Evolutionary conservation across 2,797 vertebrate genomes (phyloP), one percentile per base, ranked within the genome.

Genomic region (Centropyge bicolor): DNA sequence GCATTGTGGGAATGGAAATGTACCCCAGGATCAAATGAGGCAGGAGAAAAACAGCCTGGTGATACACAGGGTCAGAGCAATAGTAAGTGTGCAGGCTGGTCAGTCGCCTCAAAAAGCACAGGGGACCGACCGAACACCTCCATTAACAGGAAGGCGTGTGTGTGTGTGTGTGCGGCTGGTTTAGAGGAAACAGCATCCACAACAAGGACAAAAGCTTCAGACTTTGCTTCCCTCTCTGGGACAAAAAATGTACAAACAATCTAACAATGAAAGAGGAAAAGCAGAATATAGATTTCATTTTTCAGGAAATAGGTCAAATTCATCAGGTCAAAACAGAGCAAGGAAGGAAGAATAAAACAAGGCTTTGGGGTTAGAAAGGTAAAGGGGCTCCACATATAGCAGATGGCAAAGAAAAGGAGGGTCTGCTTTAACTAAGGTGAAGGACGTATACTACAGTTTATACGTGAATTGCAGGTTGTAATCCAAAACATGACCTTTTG

Each of bases 221-320:
- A 74, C 76, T 84, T 85, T 80, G 46, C 90, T 86, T 92, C 89
- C 85, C 71, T 54, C 65, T 61, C 63, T 35, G 52, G 74, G 59
- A 63, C 62, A 85, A 83, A 78, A 78, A 75, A 86, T 22, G 54
- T 4, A 51, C n/a, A 81, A 81, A 89, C 82, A 76, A 70, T 65
- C 27, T 5, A 81, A 92, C 90, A 94, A 92, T 90, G 86, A 88
- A 76, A 71, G 80, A 78, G 89, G 88, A 93, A 93, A 87, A 76
- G 83, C 83, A 85, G 74, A 93, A 92, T 85, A 86, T 86, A 90
- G 92, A 85, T 82, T 81, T 78, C 62, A 88, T 85, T 91, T 71
- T 88, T 82, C 73, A 78, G 88, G 92, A 92, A 88, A 82, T 66
- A 69, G 69, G 77, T 80, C 73, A 74, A 55, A 77, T 65, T 59